Evolutionary conservation across 2,113 vertebrate genomes (phyloP), one percentile per base, ranked within the genome.

Genomic region (Ceuthmochares aereus): DNA sequence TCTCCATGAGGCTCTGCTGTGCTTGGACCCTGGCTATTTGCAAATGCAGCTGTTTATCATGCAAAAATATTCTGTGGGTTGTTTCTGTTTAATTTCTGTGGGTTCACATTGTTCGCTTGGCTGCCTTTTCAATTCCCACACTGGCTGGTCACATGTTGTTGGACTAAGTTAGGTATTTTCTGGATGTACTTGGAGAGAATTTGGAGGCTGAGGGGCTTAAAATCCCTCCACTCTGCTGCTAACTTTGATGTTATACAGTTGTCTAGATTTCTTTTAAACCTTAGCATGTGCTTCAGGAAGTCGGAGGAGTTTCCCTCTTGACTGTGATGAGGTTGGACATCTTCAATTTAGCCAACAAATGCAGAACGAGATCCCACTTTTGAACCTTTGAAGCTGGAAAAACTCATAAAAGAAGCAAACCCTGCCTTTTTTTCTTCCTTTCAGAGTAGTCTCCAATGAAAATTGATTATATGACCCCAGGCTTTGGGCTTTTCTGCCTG

Each of bases 31-130:
- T 11, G 79, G 70, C 26, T 56, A 15, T 74, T 75, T 59, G 79
- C 75, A 70, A 67, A 67, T 22, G 62, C 67, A 43, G 63, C 68
- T 90, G 60, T 81, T 97, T 43, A 84, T 32, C n/a, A 68, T 78
- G 88, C 85, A 94, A 59, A 96, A 83, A 90, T 86, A 94, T 96
- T 95, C 92, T n/a, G 76, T 45, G 91, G 92, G 40, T 40, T 76
- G 69, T 27, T 83, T 21, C 86, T 73, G 83, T 91, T 95, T 87
- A 15, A 60, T 77, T 94, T 74, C 92, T 82, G 96, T n/a, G 96
- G 94, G 63, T 47, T 95, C 55, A 7, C 1, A 88, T 86, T 95
- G 94, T 91, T 88, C 89, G 1, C 59, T 91, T 55, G 92, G 87
- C 94, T 60, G 90, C 81, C 25, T 12, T 74, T 56, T 78, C 73